Percentiles rank a stretch among this genome's conserved stretches.
Conservation (phyloP, 2,888 invertebrate species). For the Steinernema carpocapsae region DNA sequence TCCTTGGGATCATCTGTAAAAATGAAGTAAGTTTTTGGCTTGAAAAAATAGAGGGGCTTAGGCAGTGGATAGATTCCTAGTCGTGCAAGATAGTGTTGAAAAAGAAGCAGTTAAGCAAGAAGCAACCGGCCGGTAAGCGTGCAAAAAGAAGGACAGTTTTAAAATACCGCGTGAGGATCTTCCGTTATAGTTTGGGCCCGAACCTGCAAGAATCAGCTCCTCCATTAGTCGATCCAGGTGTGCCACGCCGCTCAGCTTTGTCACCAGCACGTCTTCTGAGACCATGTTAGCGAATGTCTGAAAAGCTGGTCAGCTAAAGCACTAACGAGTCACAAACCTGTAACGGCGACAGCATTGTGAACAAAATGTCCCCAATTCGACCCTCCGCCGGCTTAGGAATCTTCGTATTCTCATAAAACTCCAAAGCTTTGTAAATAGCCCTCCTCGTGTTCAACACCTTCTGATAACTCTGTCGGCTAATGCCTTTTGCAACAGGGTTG, state of each 20-base stretch:
- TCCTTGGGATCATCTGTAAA: constrained; percentile 31
- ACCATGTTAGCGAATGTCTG: constrained; percentile 64
- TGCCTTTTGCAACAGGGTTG: constrained; percentile 88
- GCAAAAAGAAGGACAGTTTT: constrained; percentile 1
- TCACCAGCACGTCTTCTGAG: constrained; percentile 65
- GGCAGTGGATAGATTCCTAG: constrained; percentile 7
- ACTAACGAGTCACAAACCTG: constrained; percentile 50
- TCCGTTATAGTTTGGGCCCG: constrained; percentile 32
- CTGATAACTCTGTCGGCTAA: constrained; percentile 77
- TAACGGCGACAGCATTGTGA: constrained; percentile 65
- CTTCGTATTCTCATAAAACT: constrained; percentile 87
- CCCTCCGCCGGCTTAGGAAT: constrained; percentile 86
- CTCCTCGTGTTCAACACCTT: constrained; percentile 87
- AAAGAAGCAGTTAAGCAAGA: constrained; percentile 1
- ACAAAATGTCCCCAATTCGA: constrained; percentile 85
- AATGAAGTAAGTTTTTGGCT: not conserved
- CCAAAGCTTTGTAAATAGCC: constrained; percentile 90
- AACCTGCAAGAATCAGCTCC: constrained; percentile 65
- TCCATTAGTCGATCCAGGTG: constrained; percentile 66
- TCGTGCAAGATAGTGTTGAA: not conserved
- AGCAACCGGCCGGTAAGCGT: constrained; percentile 32
- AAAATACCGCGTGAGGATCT: constrained; percentile 34
- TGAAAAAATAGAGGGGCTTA: not conserved
- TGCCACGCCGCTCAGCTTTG: constrained; percentile 65
- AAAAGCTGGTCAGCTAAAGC: constrained; percentile 29